Evolutionary conservation across 1,140 invertebrate genomes (phyloP), one percentile per base, ranked within the genome.

Genomic region (Diachasma alloeum): DNA sequence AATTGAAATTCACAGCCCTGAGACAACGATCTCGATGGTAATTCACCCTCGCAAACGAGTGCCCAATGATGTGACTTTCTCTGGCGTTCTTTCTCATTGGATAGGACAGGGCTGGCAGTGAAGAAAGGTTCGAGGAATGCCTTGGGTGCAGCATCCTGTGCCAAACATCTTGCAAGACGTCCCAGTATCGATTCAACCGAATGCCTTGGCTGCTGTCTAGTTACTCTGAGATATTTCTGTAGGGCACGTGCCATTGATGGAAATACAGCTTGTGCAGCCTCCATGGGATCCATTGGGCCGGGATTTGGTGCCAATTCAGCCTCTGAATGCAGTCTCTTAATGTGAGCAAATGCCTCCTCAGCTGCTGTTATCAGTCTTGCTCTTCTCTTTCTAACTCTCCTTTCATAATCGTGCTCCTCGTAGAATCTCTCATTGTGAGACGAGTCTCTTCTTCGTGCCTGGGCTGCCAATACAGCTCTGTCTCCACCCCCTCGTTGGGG

Each of bases 351-450:
- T 0, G 98, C 97, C 86, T 99, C 98, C 88, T 99, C 98, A 3
- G 97, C 95, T 0, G 97, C 97, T 9, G 96, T 96, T 15, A 98
- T 93, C 0, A 99, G 90, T 19, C 98, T 90, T 2, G 97, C 97
- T 81, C 94, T 92, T 0, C 98, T 90, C 87, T 99, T 99, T 74
- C 95, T 92, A 17, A 99, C 96, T 63, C 98, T 91, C 66, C 97
- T 91, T 80, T 98, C 97, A 85, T 98, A 98, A 88, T 99, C 98
- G 84, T 98, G 96, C 88, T 99, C 97, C 88, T 99, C 97, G 86
- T 99, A 98, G 87, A 99, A 99, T 17, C 97, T 91, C 87, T 99
- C 98, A 88, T 99, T 99, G 89, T 99, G 97, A 82, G 96, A 96
- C 5, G 94, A 93, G 81, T 96, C 96, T 82, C 97, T 92, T 24